Evolutionary conservation across 2,888 invertebrate genomes (phyloP).

Genomic region (Cartodere bifasciata): DNA sequence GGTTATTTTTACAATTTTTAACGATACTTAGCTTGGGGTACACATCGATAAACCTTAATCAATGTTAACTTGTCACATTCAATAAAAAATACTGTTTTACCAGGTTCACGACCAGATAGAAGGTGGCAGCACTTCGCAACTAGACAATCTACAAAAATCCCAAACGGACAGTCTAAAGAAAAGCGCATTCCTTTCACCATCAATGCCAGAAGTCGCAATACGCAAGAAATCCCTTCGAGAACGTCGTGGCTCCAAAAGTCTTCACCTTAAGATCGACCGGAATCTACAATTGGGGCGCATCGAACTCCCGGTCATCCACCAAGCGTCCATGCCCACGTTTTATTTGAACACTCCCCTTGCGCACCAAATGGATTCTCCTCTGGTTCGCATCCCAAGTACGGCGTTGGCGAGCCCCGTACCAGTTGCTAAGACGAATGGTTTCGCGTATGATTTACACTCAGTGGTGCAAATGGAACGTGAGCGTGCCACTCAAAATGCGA

Average conservation of each 20-base stretch:
- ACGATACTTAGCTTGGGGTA: too few relatives aligned
- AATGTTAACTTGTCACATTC: too few relatives aligned
- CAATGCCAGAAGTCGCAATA: too few relatives aligned
- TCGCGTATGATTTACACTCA: constrained; percentile 30
- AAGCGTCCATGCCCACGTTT: constrained; percentile 34
- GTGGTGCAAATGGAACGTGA: constrained; percentile 34
- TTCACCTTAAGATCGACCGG: constrained; percentile 26
- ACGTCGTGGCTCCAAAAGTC: constrained; percentile 30
- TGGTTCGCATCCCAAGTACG: constrained; percentile 22
- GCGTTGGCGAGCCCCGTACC: constrained; percentile 29
- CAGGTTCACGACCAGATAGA: too few relatives aligned
- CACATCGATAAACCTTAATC: too few relatives aligned
- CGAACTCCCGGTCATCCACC: constrained; percentile 32
- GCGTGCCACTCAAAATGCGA: constrained; percentile 13
- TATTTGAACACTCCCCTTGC: constrained; percentile 32
- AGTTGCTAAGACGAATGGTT: constrained; percentile 19
- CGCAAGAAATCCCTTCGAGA: constrained; percentile 30
- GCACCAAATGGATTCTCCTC: constrained; percentile 24
- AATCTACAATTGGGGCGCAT: constrained; percentile 17
- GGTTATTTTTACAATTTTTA: too few relatives aligned
- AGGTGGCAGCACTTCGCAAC: too few relatives aligned
- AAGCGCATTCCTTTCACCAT: too few relatives aligned
- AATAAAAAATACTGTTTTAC: too few relatives aligned
- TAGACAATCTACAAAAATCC: too few relatives aligned
- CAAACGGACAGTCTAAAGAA: too few relatives aligned